Evolutionary conservation across 2,113 vertebrate species (phyloP).

Genomic region (Serilophus lunatus): DNA sequence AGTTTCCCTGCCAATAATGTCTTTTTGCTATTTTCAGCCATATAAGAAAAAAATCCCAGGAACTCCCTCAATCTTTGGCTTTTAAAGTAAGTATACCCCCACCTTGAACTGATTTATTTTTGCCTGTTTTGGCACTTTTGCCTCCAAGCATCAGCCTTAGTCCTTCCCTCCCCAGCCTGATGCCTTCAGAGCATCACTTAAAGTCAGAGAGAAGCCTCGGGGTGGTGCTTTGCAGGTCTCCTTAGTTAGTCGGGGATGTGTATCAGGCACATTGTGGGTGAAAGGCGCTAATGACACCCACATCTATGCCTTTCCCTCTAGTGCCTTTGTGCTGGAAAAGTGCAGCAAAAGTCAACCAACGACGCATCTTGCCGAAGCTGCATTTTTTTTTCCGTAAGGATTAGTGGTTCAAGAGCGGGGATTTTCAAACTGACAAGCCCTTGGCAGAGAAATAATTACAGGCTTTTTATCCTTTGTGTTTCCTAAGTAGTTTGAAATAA

Average conservation of each 20-base stretch:
- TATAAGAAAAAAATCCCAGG: neutral
- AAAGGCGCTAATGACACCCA: neutral
- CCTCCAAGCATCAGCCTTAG: neutral
- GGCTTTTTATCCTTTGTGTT: conserved; percentile 49
- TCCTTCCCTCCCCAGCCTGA: neutral
- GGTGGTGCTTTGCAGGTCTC: neutral
- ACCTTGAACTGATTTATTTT: neutral
- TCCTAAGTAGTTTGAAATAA: conserved; percentile 53
- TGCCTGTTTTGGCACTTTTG: neutral
- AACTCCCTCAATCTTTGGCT: conserved; percentile 30
- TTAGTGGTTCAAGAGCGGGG: conserved; percentile 51
- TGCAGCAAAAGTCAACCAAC: neutral
- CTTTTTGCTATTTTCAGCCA: conserved; percentile 5
- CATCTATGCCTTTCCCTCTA: neutral
- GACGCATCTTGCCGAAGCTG: neutral
- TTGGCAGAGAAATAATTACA: conserved; percentile 66
- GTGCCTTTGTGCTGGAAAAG: neutral
- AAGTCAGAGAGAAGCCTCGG: neutral
- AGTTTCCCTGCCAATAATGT: neutral
- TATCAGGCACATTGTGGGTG: neutral
- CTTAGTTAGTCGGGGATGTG: accelerated
- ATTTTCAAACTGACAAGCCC: conserved; percentile 63
- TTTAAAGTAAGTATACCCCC: neutral
- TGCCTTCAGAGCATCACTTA: neutral
- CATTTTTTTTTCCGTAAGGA: conserved; percentile 6